These are phyloP conservation scores for Drosophila bocqueti DNA, from an alignment of 1,140 invertebrate genomes.

Conservation along the genomic window DNA sequence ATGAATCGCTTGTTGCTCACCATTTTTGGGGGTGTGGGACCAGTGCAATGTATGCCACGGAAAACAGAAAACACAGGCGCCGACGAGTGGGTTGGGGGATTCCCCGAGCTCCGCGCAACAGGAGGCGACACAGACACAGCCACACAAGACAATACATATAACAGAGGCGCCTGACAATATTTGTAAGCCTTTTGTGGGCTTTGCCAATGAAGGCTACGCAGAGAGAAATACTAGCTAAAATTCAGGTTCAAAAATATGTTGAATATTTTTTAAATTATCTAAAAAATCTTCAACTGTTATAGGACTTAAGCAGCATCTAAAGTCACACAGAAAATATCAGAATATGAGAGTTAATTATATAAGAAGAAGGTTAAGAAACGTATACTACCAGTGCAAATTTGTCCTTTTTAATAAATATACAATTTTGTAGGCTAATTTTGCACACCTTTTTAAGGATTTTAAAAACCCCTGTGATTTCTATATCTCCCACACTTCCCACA, in stretches of 20 bases:
- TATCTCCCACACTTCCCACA: neutral
- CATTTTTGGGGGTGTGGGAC: conserved; percentile 26
- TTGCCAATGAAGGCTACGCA: neutral
- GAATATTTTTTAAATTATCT: neutral
- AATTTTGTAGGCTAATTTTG: no score
- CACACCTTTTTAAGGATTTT: neutral
- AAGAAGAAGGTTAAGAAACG: no score
- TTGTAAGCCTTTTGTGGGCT: conserved; percentile 57
- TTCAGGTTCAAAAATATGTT: neutral
- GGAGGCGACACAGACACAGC: conserved; percentile 53
- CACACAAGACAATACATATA: conserved; percentile 47
- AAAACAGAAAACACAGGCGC: conserved; percentile 20
- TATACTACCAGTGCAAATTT: neutral
- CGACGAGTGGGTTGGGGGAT: neutral
- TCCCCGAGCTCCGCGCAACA: conserved; percentile 51
- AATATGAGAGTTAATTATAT: neutral
- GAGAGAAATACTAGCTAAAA: neutral
- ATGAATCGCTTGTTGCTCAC: conserved; percentile 65
- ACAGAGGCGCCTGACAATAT: conserved; percentile 35
- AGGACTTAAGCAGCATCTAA: neutral
- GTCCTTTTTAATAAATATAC: no score
- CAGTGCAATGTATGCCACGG: conserved; percentile 23
- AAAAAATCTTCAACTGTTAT: neutral
- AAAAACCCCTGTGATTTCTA: neutral
- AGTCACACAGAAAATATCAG: neutral